phyloP scores from a whole-genome alignment of 2,113 vertebrate species.

The Calyptommatus sinebrachiatus region DNA sequence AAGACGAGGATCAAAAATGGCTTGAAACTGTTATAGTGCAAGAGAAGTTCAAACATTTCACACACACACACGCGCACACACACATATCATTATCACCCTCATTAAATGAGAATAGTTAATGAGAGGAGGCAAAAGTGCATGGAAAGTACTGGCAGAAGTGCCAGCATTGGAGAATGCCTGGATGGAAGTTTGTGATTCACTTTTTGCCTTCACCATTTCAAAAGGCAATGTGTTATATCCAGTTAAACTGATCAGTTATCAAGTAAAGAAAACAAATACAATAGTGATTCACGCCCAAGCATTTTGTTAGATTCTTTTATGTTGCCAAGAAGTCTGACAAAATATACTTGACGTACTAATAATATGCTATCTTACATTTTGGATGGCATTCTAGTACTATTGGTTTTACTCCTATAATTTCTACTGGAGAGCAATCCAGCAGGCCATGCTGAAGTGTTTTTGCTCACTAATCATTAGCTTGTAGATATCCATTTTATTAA shows the following conservation, averaged over 20 bases:
- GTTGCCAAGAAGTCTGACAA: conserved; percentile 3
- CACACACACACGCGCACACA: too few species aligned
- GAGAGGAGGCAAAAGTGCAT: too few species aligned
- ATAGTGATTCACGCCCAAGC: neutral
- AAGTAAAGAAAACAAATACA: conserved; percentile 6
- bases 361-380: neutral
- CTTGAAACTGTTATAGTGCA: too few species aligned
- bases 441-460: neutral
- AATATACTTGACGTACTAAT: conserved; percentile 9
- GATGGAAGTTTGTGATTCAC: too few species aligned
- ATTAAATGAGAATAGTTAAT: too few species aligned
- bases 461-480: neutral
- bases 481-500: neutral
- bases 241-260: neutral
- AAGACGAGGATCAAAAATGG: too few species aligned
- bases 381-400: neutral
- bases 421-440: neutral
- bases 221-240: conserved; percentile 4
- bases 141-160: too few species aligned
- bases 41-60: too few species aligned
- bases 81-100: too few species aligned
- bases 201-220: neutral
- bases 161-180: too few species aligned
- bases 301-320: fast-evolving
- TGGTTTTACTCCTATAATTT: neutral